These are phyloP conservation scores for Ictalurus furcatus DNA, from an alignment of 2,113 vertebrate species.

Conservation along the genomic window DNA sequence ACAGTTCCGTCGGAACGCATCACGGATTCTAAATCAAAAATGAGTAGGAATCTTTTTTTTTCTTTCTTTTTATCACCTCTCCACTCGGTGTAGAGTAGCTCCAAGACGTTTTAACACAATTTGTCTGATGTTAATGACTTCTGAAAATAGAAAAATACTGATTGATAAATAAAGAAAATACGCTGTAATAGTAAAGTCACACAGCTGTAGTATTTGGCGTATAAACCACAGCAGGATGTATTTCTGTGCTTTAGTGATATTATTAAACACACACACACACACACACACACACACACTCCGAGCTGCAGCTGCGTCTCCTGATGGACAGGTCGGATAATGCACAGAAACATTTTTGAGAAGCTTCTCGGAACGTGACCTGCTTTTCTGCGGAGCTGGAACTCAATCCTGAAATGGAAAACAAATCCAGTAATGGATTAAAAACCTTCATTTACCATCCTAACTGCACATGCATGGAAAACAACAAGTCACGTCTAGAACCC, in stretches of 20 bases:
- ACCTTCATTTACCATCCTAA: neutral
- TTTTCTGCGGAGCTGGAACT: neutral
- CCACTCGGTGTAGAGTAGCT: neutral
- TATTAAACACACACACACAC: conserved; percentile 8
- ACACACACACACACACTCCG: neutral
- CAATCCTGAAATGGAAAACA: neutral
- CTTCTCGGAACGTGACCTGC: neutral
- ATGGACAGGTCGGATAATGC: neutral
- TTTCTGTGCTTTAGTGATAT: neutral
- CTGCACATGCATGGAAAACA: neutral
- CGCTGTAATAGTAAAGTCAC: neutral
- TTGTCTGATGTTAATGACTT: neutral
- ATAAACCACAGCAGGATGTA: neutral
- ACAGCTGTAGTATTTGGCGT: neutral
- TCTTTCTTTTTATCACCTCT: neutral
- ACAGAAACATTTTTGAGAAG: neutral
- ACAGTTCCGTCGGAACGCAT: neutral
- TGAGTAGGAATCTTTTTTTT: neutral
- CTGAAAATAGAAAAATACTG: neutral
- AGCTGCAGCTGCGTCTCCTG: conserved; percentile 18
- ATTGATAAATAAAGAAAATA: neutral
- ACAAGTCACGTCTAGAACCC: neutral
- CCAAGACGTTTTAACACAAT: neutral
- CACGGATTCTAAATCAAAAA: neutral
- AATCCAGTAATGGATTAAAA: neutral